Conservation (phyloP, 2,888 invertebrate species). For the Nudaria mundana region DNA sequence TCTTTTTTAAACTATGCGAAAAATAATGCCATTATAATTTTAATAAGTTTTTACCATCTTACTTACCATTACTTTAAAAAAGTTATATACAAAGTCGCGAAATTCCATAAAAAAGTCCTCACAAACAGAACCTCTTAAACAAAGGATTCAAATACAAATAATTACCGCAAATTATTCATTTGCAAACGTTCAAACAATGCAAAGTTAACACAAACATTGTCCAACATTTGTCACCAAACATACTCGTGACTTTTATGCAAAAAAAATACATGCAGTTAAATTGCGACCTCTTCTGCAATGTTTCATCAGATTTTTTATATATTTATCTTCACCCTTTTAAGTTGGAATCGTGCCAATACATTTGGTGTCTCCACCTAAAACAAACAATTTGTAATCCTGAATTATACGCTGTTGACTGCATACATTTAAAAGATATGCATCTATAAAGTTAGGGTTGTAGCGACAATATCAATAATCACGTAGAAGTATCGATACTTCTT, state of each 20-base stretch:
- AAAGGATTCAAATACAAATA: constrained; percentile 46
- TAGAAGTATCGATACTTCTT: constrained; percentile 14
- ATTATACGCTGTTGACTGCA: constrained; percentile 80
- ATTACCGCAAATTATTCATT: constrained; percentile 68
- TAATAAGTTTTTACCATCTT: too few species aligned
- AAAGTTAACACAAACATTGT: constrained; percentile 50
- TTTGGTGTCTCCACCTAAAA: constrained; percentile 76
- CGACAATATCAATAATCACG: constrained; percentile 4
- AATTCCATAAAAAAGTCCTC: constrained; percentile 22
- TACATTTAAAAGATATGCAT: constrained; percentile 80
- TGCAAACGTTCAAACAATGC: constrained; percentile 51
- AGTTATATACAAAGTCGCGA: too few species aligned
- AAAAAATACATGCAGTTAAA: constrained; percentile 52
- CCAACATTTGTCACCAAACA: constrained; percentile 41
- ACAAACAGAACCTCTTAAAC: constrained; percentile 18
- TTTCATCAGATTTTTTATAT: constrained; percentile 63
- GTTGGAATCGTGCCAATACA: constrained; percentile 76
- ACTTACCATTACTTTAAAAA: too few species aligned
- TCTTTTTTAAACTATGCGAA: too few species aligned
- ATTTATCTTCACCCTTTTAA: constrained; percentile 77
- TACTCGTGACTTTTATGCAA: constrained; percentile 64
- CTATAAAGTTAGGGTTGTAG: constrained; percentile 67
- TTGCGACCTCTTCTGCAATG: constrained; percentile 56
- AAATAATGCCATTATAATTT: too few species aligned
- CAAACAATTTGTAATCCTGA: constrained; percentile 81